Percentiles rank a stretch among this genome's conserved stretches.
These are phyloP conservation scores for Recurvirostra avosetta DNA, from an alignment of 2,113 vertebrate genomes.

Conservation along the genomic window DNA sequence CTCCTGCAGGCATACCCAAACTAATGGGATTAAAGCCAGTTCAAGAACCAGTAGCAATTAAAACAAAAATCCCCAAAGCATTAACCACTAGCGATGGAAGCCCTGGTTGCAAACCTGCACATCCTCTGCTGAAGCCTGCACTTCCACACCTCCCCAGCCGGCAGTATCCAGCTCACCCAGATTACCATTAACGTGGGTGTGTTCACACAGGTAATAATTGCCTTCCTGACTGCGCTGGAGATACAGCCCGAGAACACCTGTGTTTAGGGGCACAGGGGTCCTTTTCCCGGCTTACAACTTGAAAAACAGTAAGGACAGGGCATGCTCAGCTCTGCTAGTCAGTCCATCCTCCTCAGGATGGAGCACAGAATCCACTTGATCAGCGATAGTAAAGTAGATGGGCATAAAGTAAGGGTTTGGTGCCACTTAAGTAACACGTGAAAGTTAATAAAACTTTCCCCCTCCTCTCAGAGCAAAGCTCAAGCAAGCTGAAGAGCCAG, in stretches of 20 bases:
- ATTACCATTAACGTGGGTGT: not conserved
- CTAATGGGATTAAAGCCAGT: conserved; percentile 43
- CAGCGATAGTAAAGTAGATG: not conserved
- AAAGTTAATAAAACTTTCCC: not conserved
- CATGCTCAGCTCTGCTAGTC: not conserved
- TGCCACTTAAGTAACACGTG: not conserved
- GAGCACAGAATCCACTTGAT: not conserved
- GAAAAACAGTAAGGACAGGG: not conserved
- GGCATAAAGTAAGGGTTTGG: not conserved
- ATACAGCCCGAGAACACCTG: not conserved
- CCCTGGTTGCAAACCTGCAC: conserved; percentile 20
- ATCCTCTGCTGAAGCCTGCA: conserved; percentile 42
- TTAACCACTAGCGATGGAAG: not conserved
- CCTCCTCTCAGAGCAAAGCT: not conserved
- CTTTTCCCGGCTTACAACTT: not conserved
- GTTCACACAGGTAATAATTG: not conserved
- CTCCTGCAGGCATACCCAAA: conserved; percentile 44
- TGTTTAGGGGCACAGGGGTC: not conserved
- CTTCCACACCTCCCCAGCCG: conserved; percentile 23
- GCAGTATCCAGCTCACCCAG: not conserved
- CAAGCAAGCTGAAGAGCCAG: conserved; percentile 8
- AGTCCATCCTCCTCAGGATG: not conserved
- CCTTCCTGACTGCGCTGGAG: not conserved
- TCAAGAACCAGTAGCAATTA: conserved; percentile 51
- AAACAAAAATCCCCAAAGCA: conserved; percentile 45